Percentiles rank a stretch among this genome's conserved stretches.
These are phyloP conservation scores for Chunga burmeisteri DNA, from an alignment of 2,113 vertebrate species.

Conservation along the genomic window DNA sequence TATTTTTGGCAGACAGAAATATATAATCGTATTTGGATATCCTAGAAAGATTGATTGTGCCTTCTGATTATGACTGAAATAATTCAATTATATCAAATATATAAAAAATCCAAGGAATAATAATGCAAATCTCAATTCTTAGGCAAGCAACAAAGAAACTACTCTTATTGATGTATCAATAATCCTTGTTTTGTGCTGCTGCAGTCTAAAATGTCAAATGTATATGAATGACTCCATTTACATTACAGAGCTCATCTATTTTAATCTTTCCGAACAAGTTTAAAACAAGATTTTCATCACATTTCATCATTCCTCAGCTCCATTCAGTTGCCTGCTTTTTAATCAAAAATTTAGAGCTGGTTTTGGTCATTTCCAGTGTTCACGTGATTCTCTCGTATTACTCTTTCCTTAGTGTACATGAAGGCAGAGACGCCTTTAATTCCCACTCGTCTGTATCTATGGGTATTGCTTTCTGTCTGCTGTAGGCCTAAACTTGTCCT, in stretches of 20 bases:
- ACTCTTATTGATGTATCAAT: not conserved
- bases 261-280: conserved; percentile 14
- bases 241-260: not conserved
- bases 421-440: not conserved
- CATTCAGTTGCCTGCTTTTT: not conserved
- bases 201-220: conserved; percentile 46
- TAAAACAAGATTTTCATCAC: not conserved
- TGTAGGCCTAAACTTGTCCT: not conserved
- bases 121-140: not conserved
- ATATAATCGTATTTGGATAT: not conserved
- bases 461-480: not conserved
- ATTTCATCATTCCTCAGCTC: not conserved
- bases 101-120: not conserved
- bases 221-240: conserved; percentile 26
- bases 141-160: conserved; percentile 4
- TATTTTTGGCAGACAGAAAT: not conserved
- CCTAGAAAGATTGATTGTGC: not conserved
- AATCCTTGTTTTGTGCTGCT: not conserved
- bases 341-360: not conserved
- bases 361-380: not conserved
- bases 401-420: not conserved
- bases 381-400: not conserved
- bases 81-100: not conserved
- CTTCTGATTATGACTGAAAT: not conserved
- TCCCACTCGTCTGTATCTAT: not conserved